Percentiles rank a stretch among this genome's conserved stretches.
These are phyloP conservation scores for Gisinianus flammeolus DNA, from an alignment of 2,888 invertebrate species.

Conservation along the genomic window DNA sequence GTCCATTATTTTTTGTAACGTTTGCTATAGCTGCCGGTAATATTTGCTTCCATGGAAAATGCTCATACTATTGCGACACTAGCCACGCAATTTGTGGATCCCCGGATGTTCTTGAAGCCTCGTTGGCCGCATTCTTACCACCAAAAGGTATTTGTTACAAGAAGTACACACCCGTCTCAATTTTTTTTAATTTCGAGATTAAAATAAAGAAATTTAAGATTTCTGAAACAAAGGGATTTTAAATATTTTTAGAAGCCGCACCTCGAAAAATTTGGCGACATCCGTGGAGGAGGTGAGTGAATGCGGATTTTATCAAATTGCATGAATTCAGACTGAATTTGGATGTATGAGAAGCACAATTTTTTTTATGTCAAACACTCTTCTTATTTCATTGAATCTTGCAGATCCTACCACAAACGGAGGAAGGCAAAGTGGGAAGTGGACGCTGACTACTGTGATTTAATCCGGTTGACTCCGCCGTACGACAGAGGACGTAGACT, in stretches of 20 bases:
- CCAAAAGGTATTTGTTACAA: constrained; percentile 64
- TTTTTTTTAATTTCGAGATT: not conserved
- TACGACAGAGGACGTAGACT: constrained; percentile 90
- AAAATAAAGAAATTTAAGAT: not conserved
- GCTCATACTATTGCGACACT: constrained; percentile 81
- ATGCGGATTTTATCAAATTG: too few species aligned
- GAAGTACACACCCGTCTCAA: not conserved
- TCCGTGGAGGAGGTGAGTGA: constrained; percentile 96
- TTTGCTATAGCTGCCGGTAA: constrained; percentile 69
- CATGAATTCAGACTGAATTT: too few species aligned
- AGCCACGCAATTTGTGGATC: constrained; percentile 72
- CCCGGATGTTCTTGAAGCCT: constrained; percentile 94
- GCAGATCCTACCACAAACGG: constrained; percentile 95
- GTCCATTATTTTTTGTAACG: too few species aligned
- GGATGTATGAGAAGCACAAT: too few species aligned
- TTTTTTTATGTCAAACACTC: too few species aligned
- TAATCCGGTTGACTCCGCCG: constrained; percentile 86
- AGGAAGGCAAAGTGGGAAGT: constrained; percentile 96
- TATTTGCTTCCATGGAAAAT: constrained; percentile 80
- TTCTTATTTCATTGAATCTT: too few species aligned
- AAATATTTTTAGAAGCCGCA: constrained; percentile 68
- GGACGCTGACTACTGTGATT: constrained; percentile 87
- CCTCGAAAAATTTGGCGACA: constrained; percentile 93
- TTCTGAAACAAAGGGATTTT: not conserved
- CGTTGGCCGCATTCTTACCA: constrained; percentile 94